Evolutionary conservation across 2,113 vertebrate genomes (phyloP).

Genomic region (Melospiza georgiana): DNA sequence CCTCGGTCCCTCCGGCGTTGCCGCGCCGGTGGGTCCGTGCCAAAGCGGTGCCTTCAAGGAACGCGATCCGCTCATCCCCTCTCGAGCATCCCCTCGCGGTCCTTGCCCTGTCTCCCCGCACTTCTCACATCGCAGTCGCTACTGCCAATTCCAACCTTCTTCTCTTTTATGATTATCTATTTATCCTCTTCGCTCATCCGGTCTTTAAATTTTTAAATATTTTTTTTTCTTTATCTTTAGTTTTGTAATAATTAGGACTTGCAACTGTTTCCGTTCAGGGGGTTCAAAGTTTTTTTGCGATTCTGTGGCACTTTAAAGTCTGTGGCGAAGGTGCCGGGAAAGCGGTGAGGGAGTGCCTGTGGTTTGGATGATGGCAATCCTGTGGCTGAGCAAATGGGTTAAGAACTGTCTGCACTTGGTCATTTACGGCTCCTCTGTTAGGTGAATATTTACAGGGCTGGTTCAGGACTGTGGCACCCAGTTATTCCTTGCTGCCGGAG

Average conservation of each 20-base stretch:
- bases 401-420: neutral
- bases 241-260: neutral
- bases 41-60: conserved; percentile 42
- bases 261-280: neutral
- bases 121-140: neutral
- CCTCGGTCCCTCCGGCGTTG: neutral
- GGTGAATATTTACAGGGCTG: neutral
- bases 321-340: neutral
- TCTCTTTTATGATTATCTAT: too few species aligned
- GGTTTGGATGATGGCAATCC: neutral
- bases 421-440: neutral
- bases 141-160: neutral
- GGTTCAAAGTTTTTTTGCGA: neutral
- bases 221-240: neutral
- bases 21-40: neutral
- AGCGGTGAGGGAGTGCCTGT: neutral
- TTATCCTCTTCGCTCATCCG: neutral
- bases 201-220: neutral
- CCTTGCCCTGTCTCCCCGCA: neutral
- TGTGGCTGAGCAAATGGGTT: neutral
- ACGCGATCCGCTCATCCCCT: neutral
- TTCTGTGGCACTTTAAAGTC: neutral
- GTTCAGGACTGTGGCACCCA: neutral
- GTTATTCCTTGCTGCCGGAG: neutral
- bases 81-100: neutral